Conservation (phyloP, 2,888 invertebrate genomes). For the Machimus rusticus region DNA sequence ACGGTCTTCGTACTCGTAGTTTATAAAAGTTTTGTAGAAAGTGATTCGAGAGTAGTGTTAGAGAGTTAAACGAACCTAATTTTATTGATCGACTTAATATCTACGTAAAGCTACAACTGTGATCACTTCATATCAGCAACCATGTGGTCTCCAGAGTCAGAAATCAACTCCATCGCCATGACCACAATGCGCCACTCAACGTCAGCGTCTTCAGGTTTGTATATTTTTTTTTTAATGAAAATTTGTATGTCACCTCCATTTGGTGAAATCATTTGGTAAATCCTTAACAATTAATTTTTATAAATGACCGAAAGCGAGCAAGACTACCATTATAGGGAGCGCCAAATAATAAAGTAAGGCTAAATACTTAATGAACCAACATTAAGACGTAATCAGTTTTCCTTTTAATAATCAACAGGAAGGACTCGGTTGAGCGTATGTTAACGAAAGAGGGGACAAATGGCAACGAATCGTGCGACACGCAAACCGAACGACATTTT, state of each 20-base stretch:
- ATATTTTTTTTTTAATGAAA: neutral
- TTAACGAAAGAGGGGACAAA: neutral
- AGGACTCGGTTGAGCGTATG: neutral
- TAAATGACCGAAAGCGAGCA: neutral
- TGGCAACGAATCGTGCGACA: constrained; percentile 21
- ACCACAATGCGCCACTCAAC: constrained; percentile 73
- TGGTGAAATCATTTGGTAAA: neutral
- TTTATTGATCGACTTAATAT: neutral
- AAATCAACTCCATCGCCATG: constrained; percentile 89
- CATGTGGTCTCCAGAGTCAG: constrained; percentile 76
- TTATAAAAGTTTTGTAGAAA: neutral
- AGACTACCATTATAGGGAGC: neutral
- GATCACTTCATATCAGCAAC: constrained; percentile 29
- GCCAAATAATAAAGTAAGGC: neutral
- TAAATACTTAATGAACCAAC: constrained; percentile 3
- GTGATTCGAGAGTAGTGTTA: neutral
- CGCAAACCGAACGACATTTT: constrained; percentile 21
- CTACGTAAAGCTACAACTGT: constrained; percentile 35
- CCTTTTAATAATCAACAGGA: constrained; percentile 27
- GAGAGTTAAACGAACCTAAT: neutral
- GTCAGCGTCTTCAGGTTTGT: constrained; percentile 79
- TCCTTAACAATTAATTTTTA: neutral
- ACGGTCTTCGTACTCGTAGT: neutral
- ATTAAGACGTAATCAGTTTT: constrained; percentile 30
- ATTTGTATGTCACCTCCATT: neutral